Conservation (phyloP, 2,113 vertebrate genomes). For the Aldabrachelys gigantea region DNA sequence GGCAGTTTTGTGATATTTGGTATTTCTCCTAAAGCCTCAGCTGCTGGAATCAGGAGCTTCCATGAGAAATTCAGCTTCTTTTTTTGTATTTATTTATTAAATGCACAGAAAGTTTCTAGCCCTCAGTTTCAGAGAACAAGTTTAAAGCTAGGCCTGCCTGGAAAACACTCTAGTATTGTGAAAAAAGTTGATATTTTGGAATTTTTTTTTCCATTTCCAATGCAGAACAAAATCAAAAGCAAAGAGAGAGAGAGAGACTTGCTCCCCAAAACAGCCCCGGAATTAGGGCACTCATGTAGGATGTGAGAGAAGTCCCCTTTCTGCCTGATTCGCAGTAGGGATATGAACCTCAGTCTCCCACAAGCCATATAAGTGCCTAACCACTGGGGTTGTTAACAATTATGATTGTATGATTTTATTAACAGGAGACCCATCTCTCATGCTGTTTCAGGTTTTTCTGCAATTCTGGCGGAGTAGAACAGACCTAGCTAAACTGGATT, state of each 20-base stretch:
- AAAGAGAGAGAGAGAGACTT: too few species aligned
- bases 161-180: background rate
- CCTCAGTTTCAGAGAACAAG: background rate
- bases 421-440: background rate
- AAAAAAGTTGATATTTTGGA: background rate
- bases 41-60: background rate
- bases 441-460: background rate
- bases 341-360: background rate
- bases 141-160: background rate
- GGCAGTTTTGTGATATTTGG: fast-evolving
- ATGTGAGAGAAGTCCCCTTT: too few species aligned
- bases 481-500: background rate
- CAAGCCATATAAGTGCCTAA: background rate
- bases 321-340: background rate
- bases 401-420: background rate
- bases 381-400: background rate
- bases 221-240: background rate
- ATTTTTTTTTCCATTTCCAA: too few species aligned
- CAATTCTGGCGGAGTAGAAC: fast-evolving
- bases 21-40: background rate
- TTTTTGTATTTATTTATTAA: background rate
- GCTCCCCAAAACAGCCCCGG: too few species aligned
- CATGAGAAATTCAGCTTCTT: background rate
- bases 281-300: too few species aligned
- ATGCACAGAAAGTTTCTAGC: background rate